Percentiles rank a stretch among this genome's conserved stretches.
Evolutionary conservation across 2,888 invertebrate species (phyloP).

Genomic region (Scaptomyza cyrtandrae): DNA sequence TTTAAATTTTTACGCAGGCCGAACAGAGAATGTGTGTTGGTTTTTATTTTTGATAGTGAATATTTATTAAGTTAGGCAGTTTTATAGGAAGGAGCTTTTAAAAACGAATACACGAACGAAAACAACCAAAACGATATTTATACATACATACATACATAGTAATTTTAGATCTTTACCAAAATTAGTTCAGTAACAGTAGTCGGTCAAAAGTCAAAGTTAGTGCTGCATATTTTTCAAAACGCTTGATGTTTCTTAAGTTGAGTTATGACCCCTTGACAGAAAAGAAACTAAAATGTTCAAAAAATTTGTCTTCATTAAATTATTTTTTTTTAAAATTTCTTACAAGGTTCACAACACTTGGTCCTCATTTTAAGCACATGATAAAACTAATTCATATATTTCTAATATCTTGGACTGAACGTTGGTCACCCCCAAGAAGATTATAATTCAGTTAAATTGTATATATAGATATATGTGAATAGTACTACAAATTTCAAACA

Average conservation of each 20-base stretch:
- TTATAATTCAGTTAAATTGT: too few relatives aligned
- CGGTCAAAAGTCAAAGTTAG: not conserved
- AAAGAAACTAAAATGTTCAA: not conserved
- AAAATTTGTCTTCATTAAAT: not conserved
- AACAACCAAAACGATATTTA: not conserved
- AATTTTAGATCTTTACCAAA: not conserved
- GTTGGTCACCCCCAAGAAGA: too few relatives aligned
- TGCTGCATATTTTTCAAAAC: too few relatives aligned
- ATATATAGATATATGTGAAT: too few relatives aligned
- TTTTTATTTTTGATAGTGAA: constrained; percentile 8
- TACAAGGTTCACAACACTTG: not conserved
- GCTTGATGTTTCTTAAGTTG: too few relatives aligned
- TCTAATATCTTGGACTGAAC: too few relatives aligned
- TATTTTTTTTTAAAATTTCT: not conserved
- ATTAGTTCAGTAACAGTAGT: not conserved
- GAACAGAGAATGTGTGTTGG: not conserved
- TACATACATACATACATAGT: not conserved
- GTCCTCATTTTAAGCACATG: not conserved
- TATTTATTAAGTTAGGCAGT: not conserved
- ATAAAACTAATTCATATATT: not conserved
- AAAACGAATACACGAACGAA: not conserved
- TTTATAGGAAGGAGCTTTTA: not conserved
- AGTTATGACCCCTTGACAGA: too few relatives aligned
- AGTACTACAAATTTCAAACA: not conserved
- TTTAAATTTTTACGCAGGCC: not conserved